phyloP scores from a whole-genome alignment of 53 echinoderm and acorn worm genomes.

The Stichopus horrens region DNA sequence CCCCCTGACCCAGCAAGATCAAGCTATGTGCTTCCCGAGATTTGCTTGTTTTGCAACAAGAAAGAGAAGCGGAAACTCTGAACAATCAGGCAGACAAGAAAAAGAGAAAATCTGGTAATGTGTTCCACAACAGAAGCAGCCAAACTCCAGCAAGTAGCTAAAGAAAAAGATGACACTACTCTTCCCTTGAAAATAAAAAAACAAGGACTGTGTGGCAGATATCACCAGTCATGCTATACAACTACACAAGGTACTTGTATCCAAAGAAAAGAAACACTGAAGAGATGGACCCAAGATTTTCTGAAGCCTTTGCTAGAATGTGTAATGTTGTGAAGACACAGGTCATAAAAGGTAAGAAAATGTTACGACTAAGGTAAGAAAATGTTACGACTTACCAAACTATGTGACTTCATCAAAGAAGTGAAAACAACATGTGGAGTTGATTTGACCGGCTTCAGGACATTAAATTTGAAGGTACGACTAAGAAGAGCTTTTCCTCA shows the following conservation, averaged over 20 bases:
- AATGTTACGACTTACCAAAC: too few species aligned
- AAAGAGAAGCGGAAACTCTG: too few species aligned
- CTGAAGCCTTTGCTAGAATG: background rate
- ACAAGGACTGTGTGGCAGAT: conserved; percentile 49
- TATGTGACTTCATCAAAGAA: background rate
- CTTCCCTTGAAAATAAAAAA: conserved; percentile 10
- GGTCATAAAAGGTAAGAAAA: conserved; percentile 9
- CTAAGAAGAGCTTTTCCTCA: conserved; percentile 3
- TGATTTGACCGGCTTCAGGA: conserved; percentile 22
- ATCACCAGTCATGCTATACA: conserved; percentile 14
- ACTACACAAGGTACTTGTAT: background rate
- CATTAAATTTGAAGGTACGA: conserved; percentile 17
- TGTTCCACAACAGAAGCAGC: conserved; percentile 46
- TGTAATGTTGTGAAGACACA: conserved; percentile 10
- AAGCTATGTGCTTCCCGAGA: background rate
- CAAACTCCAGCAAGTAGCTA: conserved; percentile 42
- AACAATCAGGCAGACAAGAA: too few species aligned
- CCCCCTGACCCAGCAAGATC: background rate
- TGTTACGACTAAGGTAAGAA: too few species aligned
- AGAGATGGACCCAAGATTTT: background rate
- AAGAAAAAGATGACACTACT: conserved; percentile 18
- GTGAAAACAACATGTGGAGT: background rate
- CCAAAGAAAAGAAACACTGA: background rate
- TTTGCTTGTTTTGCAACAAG: background rate
- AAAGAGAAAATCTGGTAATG: too few species aligned